phyloP scores from a whole-genome alignment of 2,888 invertebrate species.

The Lochmaea capreae region DNA sequence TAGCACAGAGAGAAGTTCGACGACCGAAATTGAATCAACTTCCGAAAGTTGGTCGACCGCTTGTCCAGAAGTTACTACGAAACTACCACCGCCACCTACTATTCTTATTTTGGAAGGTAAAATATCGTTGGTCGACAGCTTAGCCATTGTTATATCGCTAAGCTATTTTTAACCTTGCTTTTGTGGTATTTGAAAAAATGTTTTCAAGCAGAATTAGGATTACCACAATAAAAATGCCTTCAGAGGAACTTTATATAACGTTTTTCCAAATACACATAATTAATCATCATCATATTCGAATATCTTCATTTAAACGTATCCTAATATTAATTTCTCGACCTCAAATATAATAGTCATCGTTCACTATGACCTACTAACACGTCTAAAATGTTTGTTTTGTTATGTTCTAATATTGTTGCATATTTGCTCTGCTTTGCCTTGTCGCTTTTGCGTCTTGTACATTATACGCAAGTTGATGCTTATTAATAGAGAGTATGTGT shows the following conservation, averaged over 20 bases:
- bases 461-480: neutral
- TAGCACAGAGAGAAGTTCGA: slow-evolving; percentile 33
- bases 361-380: slow-evolving; percentile 5
- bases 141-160: slow-evolving; percentile 45
- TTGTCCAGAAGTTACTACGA: slow-evolving; percentile 65
- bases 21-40: slow-evolving; percentile 25
- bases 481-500: neutral
- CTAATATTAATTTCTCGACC: neutral
- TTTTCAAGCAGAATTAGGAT: neutral
- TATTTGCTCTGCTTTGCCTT: neutral
- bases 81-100: slow-evolving; percentile 75
- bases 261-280: neutral
- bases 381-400: neutral
- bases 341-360: neutral
- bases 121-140: slow-evolving; percentile 41
- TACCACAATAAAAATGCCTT: too few species aligned
- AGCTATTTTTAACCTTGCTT: slow-evolving; percentile 33
- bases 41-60: slow-evolving; percentile 39
- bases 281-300: slow-evolving; percentile 1
- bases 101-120: slow-evolving; percentile 89
- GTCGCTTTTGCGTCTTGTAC: neutral
- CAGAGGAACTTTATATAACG: too few species aligned
- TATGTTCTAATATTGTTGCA: neutral
- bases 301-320: neutral
- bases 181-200: slow-evolving; percentile 37